These are phyloP conservation scores for Gasteruption jaculator DNA, from an alignment of 2,888 invertebrate species.

Conservation along the genomic window DNA sequence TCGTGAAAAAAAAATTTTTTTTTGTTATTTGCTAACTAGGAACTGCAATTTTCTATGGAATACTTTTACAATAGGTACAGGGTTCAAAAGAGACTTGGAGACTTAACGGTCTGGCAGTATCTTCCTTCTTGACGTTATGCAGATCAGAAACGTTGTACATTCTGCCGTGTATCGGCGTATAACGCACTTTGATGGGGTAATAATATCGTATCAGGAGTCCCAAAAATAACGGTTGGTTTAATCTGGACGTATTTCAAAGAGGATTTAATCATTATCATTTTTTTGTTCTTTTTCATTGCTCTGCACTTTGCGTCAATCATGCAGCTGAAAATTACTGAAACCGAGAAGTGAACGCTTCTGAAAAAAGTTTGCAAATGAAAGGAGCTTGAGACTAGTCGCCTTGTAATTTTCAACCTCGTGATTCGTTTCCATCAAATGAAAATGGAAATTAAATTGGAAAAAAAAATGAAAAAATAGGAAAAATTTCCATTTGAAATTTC, in stretches of 20 bases:
- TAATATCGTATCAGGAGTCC: conserved; percentile 61
- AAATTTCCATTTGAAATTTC: background rate
- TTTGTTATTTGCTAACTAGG: no score
- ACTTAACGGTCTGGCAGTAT: conserved; percentile 35
- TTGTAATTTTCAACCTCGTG: no score
- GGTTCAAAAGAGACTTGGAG: conserved; percentile 16
- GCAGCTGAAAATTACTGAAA: no score
- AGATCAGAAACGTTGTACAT: conserved; percentile 15
- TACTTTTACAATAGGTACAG: conserved; percentile 1
- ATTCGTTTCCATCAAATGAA: no score
- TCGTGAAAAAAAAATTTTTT: no score
- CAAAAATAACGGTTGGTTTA: conserved; percentile 63
- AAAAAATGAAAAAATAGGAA: background rate
- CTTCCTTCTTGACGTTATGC: conserved; percentile 25
- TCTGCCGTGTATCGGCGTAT: conserved; percentile 23
- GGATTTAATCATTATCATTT: no score
- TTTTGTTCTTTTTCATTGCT: no score
- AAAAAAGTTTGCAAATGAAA: conserved; percentile 1
- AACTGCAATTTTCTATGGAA: no score
- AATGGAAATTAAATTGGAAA: no score
- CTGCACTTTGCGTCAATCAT: no score
- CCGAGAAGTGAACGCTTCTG: no score
- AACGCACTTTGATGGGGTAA: conserved; percentile 41
- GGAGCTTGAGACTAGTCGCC: no score
- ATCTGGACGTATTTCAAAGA: conserved; percentile 48